Percentiles rank a stretch among this genome's conserved stretches.
Conservation (phyloP, 1,140 invertebrate species). For the Drosophila murphyi region DNA sequence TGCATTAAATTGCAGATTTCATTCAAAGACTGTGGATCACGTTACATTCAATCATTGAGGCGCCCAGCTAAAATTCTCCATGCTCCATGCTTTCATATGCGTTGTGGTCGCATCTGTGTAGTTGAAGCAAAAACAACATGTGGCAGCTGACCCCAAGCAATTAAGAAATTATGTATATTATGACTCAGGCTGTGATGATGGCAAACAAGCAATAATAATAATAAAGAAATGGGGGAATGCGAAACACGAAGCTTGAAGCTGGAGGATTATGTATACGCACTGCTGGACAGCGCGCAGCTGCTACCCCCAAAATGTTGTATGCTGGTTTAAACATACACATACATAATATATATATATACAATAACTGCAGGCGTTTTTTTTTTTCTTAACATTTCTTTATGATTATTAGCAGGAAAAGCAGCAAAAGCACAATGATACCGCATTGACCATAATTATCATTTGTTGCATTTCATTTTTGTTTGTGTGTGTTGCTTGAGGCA, state of each 20-base stretch:
- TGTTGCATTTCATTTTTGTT: conserved; percentile 67
- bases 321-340: background rate
- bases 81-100: background rate
- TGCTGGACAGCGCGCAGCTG: conserved; percentile 45
- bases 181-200: conserved; percentile 68
- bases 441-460: conserved; percentile 66
- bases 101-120: too few relatives aligned
- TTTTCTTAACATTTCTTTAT: conserved; percentile 57
- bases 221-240: conserved; percentile 31
- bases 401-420: conserved; percentile 28
- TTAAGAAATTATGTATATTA: conserved; percentile 82
- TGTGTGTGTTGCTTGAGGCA: conserved; percentile 13
- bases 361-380: conserved; percentile 60
- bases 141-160: conserved; percentile 71
- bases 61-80: background rate
- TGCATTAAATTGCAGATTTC: background rate
- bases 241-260: conserved; percentile 23
- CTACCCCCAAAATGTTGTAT: conserved; percentile 26
- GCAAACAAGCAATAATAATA: conserved; percentile 58
- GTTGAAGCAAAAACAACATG: background rate
- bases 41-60: background rate
- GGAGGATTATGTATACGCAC: conserved; percentile 72
- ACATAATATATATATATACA: conserved; percentile 6
- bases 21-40: background rate
- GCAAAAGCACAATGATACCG: conserved; percentile 55